phyloP scores from a whole-genome alignment of 2,888 invertebrate species.

The Catocala nupta region DNA sequence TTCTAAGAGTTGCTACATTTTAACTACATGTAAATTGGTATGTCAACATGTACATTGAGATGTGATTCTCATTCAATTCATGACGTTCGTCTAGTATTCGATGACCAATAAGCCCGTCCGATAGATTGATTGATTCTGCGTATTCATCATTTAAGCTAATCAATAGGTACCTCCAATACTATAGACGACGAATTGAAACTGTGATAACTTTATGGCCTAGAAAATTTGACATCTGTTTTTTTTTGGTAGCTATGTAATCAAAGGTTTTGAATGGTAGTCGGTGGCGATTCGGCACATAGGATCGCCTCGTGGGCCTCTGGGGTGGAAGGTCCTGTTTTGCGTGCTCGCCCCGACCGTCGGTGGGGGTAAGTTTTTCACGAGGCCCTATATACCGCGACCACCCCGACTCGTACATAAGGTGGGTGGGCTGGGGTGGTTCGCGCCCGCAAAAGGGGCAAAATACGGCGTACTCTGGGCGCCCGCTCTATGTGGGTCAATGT shows the following conservation, averaged over 20 bases:
- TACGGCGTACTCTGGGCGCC: slow-evolving; percentile 87
- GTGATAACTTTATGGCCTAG: slow-evolving; percentile 34
- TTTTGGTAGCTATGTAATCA: slow-evolving; percentile 40
- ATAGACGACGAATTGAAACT: slow-evolving; percentile 18
- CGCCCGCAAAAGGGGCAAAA: slow-evolving; percentile 88
- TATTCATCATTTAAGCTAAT: slow-evolving; percentile 40
- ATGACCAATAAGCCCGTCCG: slow-evolving; percentile 17
- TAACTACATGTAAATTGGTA: slow-evolving; percentile 47
- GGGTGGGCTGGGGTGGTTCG: slow-evolving; percentile 85
- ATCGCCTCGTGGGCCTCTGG: slow-evolving; percentile 76
- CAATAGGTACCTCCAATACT: slow-evolving; percentile 22
- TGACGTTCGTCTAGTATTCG: slow-evolving; percentile 24
- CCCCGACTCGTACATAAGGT: slow-evolving; percentile 86
- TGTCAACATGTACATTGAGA: slow-evolving; percentile 33
- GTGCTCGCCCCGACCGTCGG: slow-evolving; percentile 81
- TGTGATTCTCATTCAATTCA: slow-evolving; percentile 20
- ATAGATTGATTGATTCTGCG: slow-evolving; percentile 37
- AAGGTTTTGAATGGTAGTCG: slow-evolving; percentile 53
- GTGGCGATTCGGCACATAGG: slow-evolving; percentile 75
- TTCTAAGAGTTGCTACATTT: slow-evolving; percentile 66
- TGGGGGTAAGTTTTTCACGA: slow-evolving; percentile 88
- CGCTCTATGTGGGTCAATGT: slow-evolving; percentile 88
- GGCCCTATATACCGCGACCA: slow-evolving; percentile 87
- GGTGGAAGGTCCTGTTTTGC: slow-evolving; percentile 86
- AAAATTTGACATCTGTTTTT: slow-evolving; percentile 35